These are phyloP conservation scores for Steatornis caripensis DNA, from an alignment of 2,113 vertebrate species.

Conservation along the genomic window DNA sequence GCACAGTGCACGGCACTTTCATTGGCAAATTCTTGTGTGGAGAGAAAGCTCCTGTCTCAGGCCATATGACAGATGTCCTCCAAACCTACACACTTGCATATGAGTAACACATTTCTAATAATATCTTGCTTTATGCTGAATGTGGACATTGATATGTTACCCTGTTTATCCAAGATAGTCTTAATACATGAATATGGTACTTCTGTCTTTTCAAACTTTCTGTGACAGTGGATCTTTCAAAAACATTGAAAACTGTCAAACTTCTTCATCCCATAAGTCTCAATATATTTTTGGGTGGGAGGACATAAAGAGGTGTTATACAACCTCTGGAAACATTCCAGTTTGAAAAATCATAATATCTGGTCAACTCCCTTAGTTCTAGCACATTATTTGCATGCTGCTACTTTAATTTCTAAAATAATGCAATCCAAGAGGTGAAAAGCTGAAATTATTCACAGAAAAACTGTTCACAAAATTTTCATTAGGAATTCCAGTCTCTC, in stretches of 20 bases:
- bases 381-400: not conserved
- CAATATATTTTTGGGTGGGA: slow-evolving; percentile 11
- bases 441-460: not conserved
- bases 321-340: slow-evolving; percentile 24
- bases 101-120: not conserved
- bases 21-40: not conserved
- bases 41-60: not conserved
- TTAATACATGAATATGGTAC: not conserved
- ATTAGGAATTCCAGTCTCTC: not conserved
- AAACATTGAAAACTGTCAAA: not conserved
- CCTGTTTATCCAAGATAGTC: not conserved
- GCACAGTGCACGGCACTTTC: not conserved
- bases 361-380: not conserved
- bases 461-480: not conserved
- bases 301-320: not conserved
- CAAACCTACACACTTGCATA: not conserved
- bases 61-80: not conserved
- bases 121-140: not conserved
- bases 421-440: not conserved
- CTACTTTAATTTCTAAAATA: not conserved
- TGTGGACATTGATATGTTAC: not conserved
- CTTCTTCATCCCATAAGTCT: not conserved
- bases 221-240: not conserved
- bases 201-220: not conserved
- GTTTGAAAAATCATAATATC: not conserved